phyloP scores from a whole-genome alignment of 2,113 vertebrate species.

The Petrocephalus microphthalmus region DNA sequence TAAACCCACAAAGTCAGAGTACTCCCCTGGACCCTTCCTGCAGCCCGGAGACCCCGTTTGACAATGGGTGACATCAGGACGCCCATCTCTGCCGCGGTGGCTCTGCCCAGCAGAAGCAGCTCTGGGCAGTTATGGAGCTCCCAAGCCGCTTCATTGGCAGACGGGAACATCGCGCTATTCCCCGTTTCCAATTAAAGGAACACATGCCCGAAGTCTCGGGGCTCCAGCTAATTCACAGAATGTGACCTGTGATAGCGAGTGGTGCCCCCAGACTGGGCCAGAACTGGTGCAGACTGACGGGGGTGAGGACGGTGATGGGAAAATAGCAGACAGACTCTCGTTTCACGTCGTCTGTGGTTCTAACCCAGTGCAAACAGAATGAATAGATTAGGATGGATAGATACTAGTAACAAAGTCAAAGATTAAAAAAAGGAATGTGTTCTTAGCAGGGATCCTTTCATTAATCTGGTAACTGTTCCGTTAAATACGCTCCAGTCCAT shows the following conservation, averaged over 20 bases:
- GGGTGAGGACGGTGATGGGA: neutral
- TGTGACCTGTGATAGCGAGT: conserved; percentile 1
- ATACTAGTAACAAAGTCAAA: neutral
- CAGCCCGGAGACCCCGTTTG: neutral
- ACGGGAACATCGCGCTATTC: neutral
- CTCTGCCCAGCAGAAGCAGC: neutral
- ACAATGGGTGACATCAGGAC: neutral
- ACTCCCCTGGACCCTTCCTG: neutral
- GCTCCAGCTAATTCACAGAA: neutral
- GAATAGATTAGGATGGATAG: neutral
- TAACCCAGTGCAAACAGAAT: neutral
- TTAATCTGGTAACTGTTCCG: neutral
- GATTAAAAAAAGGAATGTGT: neutral
- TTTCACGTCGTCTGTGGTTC: neutral
- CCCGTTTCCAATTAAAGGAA: neutral
- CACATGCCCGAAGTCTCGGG: neutral
- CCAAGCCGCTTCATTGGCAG: neutral
- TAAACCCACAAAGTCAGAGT: neutral
- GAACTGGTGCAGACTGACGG: neutral
- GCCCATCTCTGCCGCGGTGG: neutral
- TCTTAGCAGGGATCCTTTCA: neutral
- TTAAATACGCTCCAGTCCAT: neutral
- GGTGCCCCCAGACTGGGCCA: neutral
- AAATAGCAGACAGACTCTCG: neutral
- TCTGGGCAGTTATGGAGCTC: neutral